Evolutionary conservation across 2,888 invertebrate species (phyloP).

Genomic region (Linyphia triangularis): DNA sequence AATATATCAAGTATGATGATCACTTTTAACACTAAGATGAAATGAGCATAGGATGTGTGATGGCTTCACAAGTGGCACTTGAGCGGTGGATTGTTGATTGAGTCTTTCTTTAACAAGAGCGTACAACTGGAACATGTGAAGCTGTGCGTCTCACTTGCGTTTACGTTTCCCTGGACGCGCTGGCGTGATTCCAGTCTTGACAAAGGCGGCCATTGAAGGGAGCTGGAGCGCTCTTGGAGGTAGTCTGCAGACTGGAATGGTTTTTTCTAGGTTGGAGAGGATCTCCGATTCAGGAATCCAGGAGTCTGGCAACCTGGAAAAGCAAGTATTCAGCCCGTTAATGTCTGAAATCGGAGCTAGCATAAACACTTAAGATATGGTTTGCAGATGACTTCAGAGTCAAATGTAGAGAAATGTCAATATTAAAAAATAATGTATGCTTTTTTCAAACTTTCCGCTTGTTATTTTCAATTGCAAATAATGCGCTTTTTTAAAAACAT

Average conservation of each 20-base stretch:
- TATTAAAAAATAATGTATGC: too few relatives aligned
- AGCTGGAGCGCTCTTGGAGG: slow-evolving; percentile 77
- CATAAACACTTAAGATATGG: too few relatives aligned
- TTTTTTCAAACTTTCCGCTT: too few relatives aligned
- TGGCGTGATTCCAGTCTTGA: slow-evolving; percentile 42
- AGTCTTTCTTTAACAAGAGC: neutral
- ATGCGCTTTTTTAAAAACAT: too few relatives aligned
- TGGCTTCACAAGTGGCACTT: slow-evolving; percentile 50
- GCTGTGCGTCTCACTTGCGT: slow-evolving; percentile 53
- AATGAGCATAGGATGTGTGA: neutral
- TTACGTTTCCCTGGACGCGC: slow-evolving; percentile 58
- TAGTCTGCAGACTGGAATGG: slow-evolving; percentile 79
- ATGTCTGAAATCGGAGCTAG: too few relatives aligned
- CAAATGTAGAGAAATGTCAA: too few relatives aligned
- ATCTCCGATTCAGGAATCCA: slow-evolving; percentile 87
- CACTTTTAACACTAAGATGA: neutral
- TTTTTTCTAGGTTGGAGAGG: slow-evolving; percentile 79
- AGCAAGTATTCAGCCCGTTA: too few relatives aligned
- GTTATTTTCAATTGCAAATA: too few relatives aligned
- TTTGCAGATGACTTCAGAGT: too few relatives aligned
- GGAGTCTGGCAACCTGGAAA: slow-evolving; percentile 89
- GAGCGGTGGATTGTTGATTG: slow-evolving; percentile 38
- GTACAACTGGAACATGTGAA: neutral
- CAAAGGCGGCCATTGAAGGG: slow-evolving; percentile 29
- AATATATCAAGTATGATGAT: neutral